phyloP scores from a whole-genome alignment of 2,888 invertebrate genomes.

The Drosophila mimica region DNA sequence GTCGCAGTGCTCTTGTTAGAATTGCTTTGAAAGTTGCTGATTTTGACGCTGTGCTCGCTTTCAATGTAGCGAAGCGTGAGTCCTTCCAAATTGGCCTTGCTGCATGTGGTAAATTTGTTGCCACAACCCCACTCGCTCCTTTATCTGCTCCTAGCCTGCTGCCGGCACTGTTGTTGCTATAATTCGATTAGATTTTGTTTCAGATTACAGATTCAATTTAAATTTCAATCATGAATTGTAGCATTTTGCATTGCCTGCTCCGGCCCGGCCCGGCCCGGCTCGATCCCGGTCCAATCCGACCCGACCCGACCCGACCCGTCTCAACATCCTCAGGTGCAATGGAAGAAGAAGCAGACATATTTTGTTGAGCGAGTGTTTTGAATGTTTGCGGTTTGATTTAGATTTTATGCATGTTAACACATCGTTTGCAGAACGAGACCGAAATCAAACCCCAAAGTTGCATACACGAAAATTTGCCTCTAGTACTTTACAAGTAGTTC shows the following conservation, averaged over 20 bases:
- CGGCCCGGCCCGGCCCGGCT: neutral
- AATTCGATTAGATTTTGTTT: slow-evolving; percentile 77
- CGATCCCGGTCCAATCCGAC: neutral
- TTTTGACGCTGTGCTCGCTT: slow-evolving; percentile 43
- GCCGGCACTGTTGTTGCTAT: slow-evolving; percentile 53
- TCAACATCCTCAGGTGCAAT: neutral
- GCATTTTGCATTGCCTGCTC: slow-evolving; percentile 47
- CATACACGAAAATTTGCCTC: slow-evolving; percentile 1
- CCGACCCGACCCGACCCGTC: neutral
- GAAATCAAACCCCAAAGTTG: neutral
- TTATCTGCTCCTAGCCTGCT: slow-evolving; percentile 4
- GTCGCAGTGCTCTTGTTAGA: slow-evolving; percentile 14
- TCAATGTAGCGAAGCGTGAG: neutral
- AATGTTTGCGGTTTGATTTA: slow-evolving; percentile 65
- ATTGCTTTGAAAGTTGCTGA: slow-evolving; percentile 65
- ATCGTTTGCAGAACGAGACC: slow-evolving; percentile 48
- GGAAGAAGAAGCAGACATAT: slow-evolving; percentile 6
- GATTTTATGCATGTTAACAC: slow-evolving; percentile 68
- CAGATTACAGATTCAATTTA: slow-evolving; percentile 78
- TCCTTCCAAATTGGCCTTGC: slow-evolving; percentile 7
- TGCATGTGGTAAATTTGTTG: slow-evolving; percentile 7
- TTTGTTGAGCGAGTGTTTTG: slow-evolving; percentile 15
- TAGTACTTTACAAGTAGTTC: neutral
- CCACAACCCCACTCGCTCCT: neutral
- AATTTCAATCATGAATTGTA: slow-evolving; percentile 75